phyloP scores from a whole-genome alignment of 1,140 invertebrate species.

The Drosophila pseudoobscura region DNA sequence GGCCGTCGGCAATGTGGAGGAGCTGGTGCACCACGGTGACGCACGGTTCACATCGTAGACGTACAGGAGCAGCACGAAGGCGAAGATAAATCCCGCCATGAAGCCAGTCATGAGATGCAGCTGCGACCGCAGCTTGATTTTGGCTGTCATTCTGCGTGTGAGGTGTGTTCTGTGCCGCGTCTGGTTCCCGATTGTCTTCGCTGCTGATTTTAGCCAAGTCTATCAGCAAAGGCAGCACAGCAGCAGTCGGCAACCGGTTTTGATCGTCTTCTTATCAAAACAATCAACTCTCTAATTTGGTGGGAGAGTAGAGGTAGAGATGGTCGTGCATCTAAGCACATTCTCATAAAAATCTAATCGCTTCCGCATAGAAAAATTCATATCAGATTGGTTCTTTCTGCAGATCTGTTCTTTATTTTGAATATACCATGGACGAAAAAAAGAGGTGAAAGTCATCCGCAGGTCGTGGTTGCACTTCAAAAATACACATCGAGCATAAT shows the following conservation, averaged over 20 bases:
- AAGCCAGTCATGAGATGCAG: slow-evolving; percentile 58
- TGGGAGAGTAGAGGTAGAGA: slow-evolving; percentile 28
- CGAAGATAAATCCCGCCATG: slow-evolving; percentile 48
- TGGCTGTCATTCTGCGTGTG: slow-evolving; percentile 45
- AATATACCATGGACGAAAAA: no score
- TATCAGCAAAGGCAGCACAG: slow-evolving; percentile 11
- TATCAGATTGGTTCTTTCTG: no score
- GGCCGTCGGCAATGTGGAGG: slow-evolving; percentile 7
- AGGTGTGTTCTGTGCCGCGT: slow-evolving; percentile 59
- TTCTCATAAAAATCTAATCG: not conserved
- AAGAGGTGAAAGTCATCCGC: no score
- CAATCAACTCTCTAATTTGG: slow-evolving; percentile 17
- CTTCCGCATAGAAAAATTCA: no score
- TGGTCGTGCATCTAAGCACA: not conserved
- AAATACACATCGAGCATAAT: no score
- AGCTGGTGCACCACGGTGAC: slow-evolving; percentile 32
- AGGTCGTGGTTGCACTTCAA: no score
- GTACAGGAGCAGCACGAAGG: slow-evolving; percentile 52
- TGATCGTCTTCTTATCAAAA: slow-evolving; percentile 43
- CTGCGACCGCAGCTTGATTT: slow-evolving; percentile 40
- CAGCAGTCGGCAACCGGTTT: slow-evolving; percentile 49
- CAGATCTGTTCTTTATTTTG: no score
- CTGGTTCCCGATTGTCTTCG: slow-evolving; percentile 43
- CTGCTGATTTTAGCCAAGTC: slow-evolving; percentile 35
- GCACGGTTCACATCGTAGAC: slow-evolving; percentile 46